Base-by-base conservation (phyloP, 1,140 invertebrate genomes). In the Camponotus pennsylvanicus region DNA sequence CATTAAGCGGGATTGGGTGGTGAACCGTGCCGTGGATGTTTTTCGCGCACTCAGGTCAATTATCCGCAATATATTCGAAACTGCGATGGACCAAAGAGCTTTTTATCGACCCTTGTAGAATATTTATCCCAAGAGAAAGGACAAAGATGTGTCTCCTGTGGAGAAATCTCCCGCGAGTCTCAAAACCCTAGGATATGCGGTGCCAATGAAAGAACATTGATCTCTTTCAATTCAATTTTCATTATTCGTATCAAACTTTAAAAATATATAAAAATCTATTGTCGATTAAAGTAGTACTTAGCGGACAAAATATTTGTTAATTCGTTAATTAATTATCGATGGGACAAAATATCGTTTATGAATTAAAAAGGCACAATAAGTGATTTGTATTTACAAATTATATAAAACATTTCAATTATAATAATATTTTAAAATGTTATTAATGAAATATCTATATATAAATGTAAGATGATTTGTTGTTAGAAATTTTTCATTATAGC, bases 11-110 rank as follows among this genome's bases (percentile, higher is more conserved):
- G 27, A 27, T 52, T 69, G 77, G 55, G 64, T 87, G 63, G 40
- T 87, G 75, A 86, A 83, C 88, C 88, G 89, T 89, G 89, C 85
- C 89, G 89, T 86, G 57, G 71, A 89, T 52, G 15, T 52, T 63
- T 83, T 83, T 61, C 76, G 80, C 57, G 78, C 86, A 88, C 89
- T 90, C 82, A 88, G 89, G 86, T 90, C 89, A 90, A 90, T 90
- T 90, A 85, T 89, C 78, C 63, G 82, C 79, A 61, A 83, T 75
- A 88, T 88, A 89, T 90, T 90, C 27, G 59, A 76, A 82, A 90
- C 86, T 82, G 64, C 61, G 70, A 91, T 88, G 90, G 89, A 91
- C 90, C 90, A 91, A 91, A 91, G 90, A 91, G 64, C 84, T 76
- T 87, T 64, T 82, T 75, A 71, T 13, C 55, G 69, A 59, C n/a